Evolutionary conservation across 2,888 invertebrate species (phyloP).

Genomic region (Prosapia bicincta): DNA sequence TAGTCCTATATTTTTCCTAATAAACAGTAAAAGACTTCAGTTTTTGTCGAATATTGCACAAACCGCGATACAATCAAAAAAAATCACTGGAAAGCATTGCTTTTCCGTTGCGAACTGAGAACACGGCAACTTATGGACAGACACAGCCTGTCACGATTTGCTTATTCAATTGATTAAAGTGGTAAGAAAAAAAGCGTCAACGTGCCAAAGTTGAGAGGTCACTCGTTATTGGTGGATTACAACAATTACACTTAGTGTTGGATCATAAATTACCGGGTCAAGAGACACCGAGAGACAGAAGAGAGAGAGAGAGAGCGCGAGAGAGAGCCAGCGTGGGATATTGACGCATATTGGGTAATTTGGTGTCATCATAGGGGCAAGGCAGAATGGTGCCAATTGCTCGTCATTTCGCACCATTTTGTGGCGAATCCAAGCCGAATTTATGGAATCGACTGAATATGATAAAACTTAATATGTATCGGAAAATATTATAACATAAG

Average conservation of each 20-base stretch:
- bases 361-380: neutral
- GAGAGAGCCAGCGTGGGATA: neutral
- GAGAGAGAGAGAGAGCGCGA: neutral
- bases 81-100: too few species aligned
- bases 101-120: too few species aligned
- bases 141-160: constrained; percentile 2
- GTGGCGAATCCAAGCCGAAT: too few species aligned
- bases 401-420: too few species aligned
- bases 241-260: neutral
- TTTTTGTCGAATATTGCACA: too few species aligned
- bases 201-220: neutral
- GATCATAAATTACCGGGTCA: neutral
- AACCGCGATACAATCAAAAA: too few species aligned
- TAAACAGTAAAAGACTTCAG: too few species aligned
- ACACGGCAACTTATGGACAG: too few species aligned
- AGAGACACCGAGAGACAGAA: neutral
- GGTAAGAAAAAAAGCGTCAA: neutral
- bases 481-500: too few species aligned
- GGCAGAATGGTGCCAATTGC: neutral
- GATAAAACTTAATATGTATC: too few species aligned
- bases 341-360: neutral
- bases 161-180: constrained; percentile 2
- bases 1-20: too few species aligned
- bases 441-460: too few species aligned
- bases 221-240: neutral